Conservation (phyloP, 2,113 vertebrate genomes). For the Coturnix japonica region DNA sequence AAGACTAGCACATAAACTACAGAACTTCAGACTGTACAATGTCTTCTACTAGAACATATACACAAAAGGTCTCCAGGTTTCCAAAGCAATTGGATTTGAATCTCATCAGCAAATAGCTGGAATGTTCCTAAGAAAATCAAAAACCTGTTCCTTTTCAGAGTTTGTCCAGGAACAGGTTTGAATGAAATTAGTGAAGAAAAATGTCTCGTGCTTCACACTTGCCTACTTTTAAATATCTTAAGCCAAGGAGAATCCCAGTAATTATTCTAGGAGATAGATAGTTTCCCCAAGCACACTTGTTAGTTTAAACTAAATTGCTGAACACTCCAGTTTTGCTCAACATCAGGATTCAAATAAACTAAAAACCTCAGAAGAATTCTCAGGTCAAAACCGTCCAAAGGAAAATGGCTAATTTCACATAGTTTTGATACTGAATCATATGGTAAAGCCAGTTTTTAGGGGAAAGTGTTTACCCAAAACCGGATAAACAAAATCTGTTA, state of each 20-base stretch:
- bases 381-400: not conserved
- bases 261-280: not conserved
- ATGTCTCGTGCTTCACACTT: not conserved
- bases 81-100: not conserved
- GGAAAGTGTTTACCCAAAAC: not conserved
- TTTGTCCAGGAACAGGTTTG: not conserved
- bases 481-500: constrained; percentile 37
- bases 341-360: not conserved
- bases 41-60: not conserved
- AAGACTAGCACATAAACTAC: not conserved
- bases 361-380: constrained; percentile 20
- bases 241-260: not conserved
- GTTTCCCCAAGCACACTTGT: not conserved
- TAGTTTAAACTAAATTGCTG: not conserved
- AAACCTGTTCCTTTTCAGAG: not conserved
- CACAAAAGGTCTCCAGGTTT: not conserved
- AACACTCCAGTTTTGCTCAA: not conserved
- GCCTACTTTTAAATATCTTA: not conserved
- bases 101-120: not conserved
- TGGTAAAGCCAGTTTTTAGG: constrained; percentile 16
- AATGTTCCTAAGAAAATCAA: not conserved
- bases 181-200: not conserved
- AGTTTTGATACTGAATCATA: constrained; percentile 33
- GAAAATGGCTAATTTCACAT: constrained; percentile 31
- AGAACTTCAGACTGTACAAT: not conserved